A percentile compares a stretch with the other conserved stretches of the same genome.
Conservation (phyloP, 2,113 vertebrate genomes). For the Ibidorhyncha struthersii region DNA sequence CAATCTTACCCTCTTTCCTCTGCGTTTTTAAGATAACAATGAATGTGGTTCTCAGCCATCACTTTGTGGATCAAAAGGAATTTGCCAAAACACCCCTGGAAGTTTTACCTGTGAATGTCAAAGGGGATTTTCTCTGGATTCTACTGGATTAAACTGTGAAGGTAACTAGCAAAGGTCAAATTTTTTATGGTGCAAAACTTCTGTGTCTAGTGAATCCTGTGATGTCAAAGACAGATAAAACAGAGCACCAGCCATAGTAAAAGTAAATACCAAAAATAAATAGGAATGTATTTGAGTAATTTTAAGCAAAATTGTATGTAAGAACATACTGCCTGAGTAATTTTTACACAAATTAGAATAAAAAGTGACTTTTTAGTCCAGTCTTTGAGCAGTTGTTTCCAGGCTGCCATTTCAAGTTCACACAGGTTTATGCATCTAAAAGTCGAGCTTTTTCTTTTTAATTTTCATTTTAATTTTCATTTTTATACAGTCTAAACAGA, state of each 20-base stretch:
- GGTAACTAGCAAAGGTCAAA: constrained; percentile 60
- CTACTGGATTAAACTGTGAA: constrained; percentile 82
- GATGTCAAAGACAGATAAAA: neutral
- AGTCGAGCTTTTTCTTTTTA: neutral
- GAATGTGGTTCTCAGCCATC: constrained; percentile 81
- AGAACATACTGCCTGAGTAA: neutral
- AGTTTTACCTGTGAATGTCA: constrained; percentile 88
- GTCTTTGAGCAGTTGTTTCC: neutral
- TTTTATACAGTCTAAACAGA: neutral
- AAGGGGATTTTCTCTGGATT: constrained; percentile 82
- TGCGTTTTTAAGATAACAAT: constrained; percentile 79
- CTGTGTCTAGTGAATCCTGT: neutral
- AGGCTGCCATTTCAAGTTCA: neutral
- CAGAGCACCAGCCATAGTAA: neutral
- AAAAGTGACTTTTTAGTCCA: neutral
- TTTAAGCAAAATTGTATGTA: neutral
- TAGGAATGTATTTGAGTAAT: neutral
- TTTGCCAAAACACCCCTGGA: constrained; percentile 86
- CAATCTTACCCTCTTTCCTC: neutral
- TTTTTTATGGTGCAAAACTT: neutral
- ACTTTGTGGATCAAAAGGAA: constrained; percentile 81
- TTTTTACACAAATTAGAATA: neutral
- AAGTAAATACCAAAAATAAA: neutral
- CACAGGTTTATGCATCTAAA: neutral
- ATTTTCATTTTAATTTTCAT: neutral